Evolutionary conservation across 1,140 invertebrate genomes (phyloP).

Genomic region (Pogonognathellus flavescens): DNA sequence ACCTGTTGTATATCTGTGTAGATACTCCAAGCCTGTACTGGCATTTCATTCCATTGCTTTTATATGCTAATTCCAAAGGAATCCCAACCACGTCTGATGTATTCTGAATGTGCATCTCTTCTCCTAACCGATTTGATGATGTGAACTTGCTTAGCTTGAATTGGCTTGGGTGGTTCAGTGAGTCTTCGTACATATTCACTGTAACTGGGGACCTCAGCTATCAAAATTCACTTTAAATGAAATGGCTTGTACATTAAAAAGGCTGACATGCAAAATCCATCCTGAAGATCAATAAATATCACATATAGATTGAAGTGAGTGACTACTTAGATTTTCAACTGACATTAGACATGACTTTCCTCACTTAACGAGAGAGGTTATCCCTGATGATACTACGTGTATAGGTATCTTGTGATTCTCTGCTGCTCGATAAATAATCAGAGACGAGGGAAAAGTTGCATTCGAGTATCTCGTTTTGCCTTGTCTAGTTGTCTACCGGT

Average conservation of each 20-base stretch:
- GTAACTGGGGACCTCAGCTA: neutral
- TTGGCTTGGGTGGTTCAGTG: constrained; percentile 11
- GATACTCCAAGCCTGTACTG: no score
- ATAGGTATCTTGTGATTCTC: neutral
- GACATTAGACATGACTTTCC: constrained; percentile 32
- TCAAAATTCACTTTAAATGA: constrained; percentile 34
- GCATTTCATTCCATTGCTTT: neutral
- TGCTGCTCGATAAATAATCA: constrained; percentile 13
- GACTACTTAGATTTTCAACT: constrained; percentile 19
- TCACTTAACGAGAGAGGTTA: constrained; percentile 1
- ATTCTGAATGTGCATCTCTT: neutral
- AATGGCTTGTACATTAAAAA: constrained; percentile 42
- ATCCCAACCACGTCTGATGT: neutral
- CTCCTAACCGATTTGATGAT: neutral
- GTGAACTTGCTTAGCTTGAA: constrained; percentile 1
- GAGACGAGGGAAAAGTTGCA: neutral
- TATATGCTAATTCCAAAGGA: neutral
- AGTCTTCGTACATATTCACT: constrained; percentile 24
- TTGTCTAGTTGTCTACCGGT: constrained; percentile 14
- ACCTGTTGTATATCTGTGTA: no score
- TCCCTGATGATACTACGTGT: neutral
- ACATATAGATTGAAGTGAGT: neutral
- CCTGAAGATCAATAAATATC: neutral
- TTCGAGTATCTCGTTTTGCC: constrained; percentile 22
- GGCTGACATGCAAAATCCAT: constrained; percentile 30